A percentile compares a stretch with the other conserved stretches of the same genome.
Conservation (phyloP, 1,140 invertebrate species). For the Halictus rubicundus region DNA sequence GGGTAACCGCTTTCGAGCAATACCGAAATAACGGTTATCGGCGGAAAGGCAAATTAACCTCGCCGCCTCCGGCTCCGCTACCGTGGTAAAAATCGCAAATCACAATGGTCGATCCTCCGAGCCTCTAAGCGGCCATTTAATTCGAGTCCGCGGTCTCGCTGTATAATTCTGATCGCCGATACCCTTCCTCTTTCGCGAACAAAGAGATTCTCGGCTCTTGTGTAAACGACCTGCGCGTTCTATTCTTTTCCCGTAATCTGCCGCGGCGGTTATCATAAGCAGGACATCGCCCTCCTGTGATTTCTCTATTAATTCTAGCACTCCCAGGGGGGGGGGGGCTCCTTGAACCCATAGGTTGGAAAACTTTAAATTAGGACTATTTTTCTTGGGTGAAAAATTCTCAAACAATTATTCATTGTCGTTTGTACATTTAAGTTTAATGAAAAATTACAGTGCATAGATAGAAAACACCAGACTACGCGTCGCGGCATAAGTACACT, state of each 20-base stretch:
- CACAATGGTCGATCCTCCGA: slow-evolving; percentile 55
- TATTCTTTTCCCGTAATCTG: slow-evolving; percentile 3
- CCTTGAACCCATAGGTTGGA: no score
- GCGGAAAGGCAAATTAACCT: slow-evolving; percentile 53
- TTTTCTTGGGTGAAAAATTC: no score
- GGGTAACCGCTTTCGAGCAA: slow-evolving; percentile 47
- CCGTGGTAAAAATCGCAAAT: slow-evolving; percentile 55
- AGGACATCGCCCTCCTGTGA: slow-evolving; percentile 25
- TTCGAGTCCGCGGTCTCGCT: slow-evolving; percentile 47
- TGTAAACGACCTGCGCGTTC: slow-evolving; percentile 14
- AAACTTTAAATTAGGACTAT: no score
- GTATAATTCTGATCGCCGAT: slow-evolving; percentile 39
- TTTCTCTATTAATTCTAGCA: slow-evolving; percentile 35
- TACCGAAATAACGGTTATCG: slow-evolving; percentile 58
- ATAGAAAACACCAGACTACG: no score
- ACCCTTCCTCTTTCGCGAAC: slow-evolving; percentile 13
- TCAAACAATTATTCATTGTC: no score
- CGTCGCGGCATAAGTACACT: no score
- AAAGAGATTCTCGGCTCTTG: slow-evolving; percentile 24
- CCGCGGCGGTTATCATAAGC: slow-evolving; percentile 13
- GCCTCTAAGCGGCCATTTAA: slow-evolving; percentile 53
- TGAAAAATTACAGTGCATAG: no score
- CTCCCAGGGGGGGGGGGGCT: no score
- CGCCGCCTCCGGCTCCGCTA: slow-evolving; percentile 30
- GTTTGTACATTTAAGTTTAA: no score